Evolutionary conservation across 1,140 invertebrate species (phyloP).

Genomic region (Sitophilus oryzae): DNA sequence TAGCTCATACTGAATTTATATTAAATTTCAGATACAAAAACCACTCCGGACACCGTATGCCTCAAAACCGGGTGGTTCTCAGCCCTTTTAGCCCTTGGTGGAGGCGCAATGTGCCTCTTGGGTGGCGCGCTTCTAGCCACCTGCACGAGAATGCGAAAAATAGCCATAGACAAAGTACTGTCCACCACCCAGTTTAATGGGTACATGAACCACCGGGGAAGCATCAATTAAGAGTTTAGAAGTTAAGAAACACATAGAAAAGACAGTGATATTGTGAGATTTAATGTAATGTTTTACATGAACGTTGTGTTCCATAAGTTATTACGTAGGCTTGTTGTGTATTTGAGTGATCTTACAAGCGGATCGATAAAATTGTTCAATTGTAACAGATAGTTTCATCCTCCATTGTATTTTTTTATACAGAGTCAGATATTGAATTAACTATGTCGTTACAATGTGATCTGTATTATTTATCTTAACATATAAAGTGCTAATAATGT

Average conservation of each 20-base stretch:
- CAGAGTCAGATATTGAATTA: no score
- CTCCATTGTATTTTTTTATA: no score
- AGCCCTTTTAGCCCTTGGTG: constrained; percentile 63
- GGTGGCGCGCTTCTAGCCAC: constrained; percentile 63
- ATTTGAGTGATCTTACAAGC: no score
- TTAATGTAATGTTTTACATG: not conserved
- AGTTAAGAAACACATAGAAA: not conserved
- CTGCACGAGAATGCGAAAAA: constrained; percentile 60
- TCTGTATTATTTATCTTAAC: no score
- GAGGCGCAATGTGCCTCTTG: constrained; percentile 61
- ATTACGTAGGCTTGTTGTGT: no score
- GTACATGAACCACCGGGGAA: constrained; percentile 66
- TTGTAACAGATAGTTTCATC: no score
- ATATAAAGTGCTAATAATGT: no score
- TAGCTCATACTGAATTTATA: no score
- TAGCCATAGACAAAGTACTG: constrained; percentile 48
- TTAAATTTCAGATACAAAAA: constrained; percentile 26
- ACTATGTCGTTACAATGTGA: no score
- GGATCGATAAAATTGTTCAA: no score
- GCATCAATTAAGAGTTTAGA: constrained; percentile 54
- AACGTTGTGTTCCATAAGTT: constrained; percentile 9
- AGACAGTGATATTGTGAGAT: not conserved
- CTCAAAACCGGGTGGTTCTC: constrained; percentile 70
- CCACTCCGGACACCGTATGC: constrained; percentile 58
- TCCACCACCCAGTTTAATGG: constrained; percentile 52